Evolutionary conservation across 2,888 invertebrate species (phyloP).

Genomic region (Agapostemon virescens): DNA sequence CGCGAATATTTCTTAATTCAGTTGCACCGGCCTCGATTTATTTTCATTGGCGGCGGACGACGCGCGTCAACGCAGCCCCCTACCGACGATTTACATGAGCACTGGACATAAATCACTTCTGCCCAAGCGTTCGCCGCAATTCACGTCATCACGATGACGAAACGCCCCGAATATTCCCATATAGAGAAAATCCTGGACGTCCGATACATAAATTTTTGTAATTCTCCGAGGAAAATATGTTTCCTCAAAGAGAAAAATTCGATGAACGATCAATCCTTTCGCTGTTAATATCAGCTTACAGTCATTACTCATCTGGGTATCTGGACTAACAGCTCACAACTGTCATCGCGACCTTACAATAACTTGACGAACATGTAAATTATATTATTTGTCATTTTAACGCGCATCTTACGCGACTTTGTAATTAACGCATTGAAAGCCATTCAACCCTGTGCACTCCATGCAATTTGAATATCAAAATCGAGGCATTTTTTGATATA

Average conservation of each 20-base stretch:
- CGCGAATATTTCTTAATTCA: constrained; percentile 66
- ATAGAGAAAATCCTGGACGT: constrained; percentile 25
- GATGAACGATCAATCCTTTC: neutral
- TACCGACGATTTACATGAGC: constrained; percentile 43
- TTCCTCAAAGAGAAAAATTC: neutral
- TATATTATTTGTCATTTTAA: too few species aligned
- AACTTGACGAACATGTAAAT: too few species aligned
- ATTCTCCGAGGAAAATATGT: constrained; percentile 9
- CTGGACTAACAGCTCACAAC: too few species aligned
- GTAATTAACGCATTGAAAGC: too few species aligned
- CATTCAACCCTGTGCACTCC: too few species aligned
- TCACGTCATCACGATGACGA: constrained; percentile 67
- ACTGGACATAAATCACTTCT: constrained; percentile 64
- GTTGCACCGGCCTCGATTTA: constrained; percentile 59
- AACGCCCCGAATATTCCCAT: constrained; percentile 55
- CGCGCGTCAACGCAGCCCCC: constrained; percentile 47
- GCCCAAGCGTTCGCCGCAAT: constrained; percentile 60
- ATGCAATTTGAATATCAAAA: too few species aligned
- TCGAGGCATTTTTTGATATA: too few species aligned
- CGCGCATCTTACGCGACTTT: too few species aligned
- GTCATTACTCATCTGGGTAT: neutral
- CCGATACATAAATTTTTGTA: constrained; percentile 34
- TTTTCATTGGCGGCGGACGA: constrained; percentile 60
- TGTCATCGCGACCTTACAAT: too few species aligned
- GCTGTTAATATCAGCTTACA: neutral